phyloP scores from a whole-genome alignment of 2,888 invertebrate species.

The Seira musarum region DNA sequence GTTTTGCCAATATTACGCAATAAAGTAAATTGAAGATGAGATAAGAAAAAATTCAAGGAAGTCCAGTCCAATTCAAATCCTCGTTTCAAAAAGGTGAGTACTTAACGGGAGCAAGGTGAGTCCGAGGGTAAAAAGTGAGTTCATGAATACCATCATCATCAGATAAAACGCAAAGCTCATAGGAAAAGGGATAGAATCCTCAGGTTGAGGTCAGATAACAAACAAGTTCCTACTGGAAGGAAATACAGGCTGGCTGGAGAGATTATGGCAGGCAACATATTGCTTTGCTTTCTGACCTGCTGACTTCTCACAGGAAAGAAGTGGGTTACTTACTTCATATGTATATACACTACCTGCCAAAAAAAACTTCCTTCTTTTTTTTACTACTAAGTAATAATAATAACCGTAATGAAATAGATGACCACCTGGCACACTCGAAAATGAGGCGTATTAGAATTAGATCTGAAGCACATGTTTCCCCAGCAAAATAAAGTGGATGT shows the following conservation, averaged over 20 bases:
- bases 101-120: constrained; percentile 37
- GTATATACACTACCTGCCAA: neutral
- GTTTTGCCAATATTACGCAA: no score
- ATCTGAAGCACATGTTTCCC: constrained; percentile 26
- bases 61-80: no score
- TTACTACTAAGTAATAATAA: neutral
- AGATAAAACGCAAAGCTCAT: constrained; percentile 21
- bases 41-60: no score
- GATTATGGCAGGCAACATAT: constrained; percentile 40
- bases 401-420: constrained; percentile 36
- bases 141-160: constrained; percentile 1
- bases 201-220: no score
- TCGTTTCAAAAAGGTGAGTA: constrained; percentile 16
- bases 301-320: constrained; percentile 43
- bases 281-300: constrained; percentile 38
- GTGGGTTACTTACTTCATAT: constrained; percentile 28
- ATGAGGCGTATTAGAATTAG: constrained; percentile 1
- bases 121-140: no score
- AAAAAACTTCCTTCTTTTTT: neutral
- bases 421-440: constrained; percentile 55
- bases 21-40: no score
- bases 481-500: neutral
- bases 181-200: constrained; percentile 28
- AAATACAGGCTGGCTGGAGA: constrained; percentile 24
- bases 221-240: neutral